Percentiles rank a stretch among this genome's conserved stretches.
Evolutionary conservation across 1,140 invertebrate species (phyloP).

Genomic region (Patella vulgata): DNA sequence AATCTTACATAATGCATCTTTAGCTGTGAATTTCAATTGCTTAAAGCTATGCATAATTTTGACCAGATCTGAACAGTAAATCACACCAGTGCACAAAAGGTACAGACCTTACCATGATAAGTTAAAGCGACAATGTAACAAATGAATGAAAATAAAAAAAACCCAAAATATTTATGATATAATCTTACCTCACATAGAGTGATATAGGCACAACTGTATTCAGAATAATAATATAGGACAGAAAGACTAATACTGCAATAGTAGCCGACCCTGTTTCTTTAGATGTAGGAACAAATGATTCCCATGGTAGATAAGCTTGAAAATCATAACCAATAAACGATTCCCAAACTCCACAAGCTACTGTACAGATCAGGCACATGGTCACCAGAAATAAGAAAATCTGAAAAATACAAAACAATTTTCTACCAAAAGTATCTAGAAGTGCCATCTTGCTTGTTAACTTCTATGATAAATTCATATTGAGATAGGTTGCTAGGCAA

Average conservation of each 20-base stretch:
- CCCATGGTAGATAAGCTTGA: conserved; percentile 94
- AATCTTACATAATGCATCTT: no score
- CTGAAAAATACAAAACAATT: conserved; percentile 70
- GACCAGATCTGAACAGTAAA: no score
- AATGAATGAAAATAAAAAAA: no score
- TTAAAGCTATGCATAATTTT: no score
- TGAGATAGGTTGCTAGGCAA: no score
- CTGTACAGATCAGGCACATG: conserved; percentile 97
- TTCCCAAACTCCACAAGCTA: conserved; percentile 98
- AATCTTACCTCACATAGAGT: conserved; percentile 90
- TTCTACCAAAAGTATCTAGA: not conserved
- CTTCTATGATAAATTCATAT: no score
- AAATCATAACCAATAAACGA: conserved; percentile 80
- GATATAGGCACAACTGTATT: conserved; percentile 99
- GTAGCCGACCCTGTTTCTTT: conserved; percentile 80
- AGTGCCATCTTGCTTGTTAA: no score
- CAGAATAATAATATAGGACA: conserved; percentile 98
- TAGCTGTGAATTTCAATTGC: no score
- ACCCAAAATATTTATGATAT: no score
- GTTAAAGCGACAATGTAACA: no score
- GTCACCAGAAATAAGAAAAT: conserved; percentile 98
- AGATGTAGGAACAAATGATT: conserved; percentile 80
- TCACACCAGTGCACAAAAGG: no score
- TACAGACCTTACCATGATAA: no score
- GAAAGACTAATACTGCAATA: conserved; percentile 96